phyloP scores from a whole-genome alignment of 2,113 vertebrate species.

The Gambusia holbrooki region DNA sequence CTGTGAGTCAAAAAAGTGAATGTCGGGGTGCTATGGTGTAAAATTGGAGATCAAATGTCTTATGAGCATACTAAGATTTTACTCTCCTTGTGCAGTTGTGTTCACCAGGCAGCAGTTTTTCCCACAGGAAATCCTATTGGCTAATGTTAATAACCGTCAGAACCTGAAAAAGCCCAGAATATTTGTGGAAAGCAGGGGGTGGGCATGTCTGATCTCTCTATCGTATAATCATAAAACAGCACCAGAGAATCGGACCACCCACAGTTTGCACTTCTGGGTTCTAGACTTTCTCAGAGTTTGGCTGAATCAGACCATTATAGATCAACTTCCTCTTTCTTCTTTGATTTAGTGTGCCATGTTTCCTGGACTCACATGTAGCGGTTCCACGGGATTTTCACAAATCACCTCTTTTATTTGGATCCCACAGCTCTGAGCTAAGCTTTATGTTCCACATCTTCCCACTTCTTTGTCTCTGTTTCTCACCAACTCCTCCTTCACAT shows the following conservation, averaged over 20 bases:
- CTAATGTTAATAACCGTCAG: slow-evolving; percentile 21
- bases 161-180: slow-evolving; percentile 34
- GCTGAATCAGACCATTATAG: slow-evolving; percentile 24
- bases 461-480: slow-evolving; percentile 35
- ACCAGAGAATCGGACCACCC: slow-evolving; percentile 37
- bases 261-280: slow-evolving; percentile 23
- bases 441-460: slow-evolving; percentile 46
- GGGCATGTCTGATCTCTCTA: slow-evolving; percentile 49
- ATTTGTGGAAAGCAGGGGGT: slow-evolving; percentile 41
- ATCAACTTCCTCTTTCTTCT: background rate
- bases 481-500: slow-evolving; percentile 30
- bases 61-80: background rate
- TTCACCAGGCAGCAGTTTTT: slow-evolving; percentile 17
- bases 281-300: slow-evolving; percentile 15
- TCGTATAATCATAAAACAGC: slow-evolving; percentile 33
- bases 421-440: slow-evolving; percentile 26
- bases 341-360: slow-evolving; percentile 12
- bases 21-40: too few species aligned
- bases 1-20: too few species aligned
- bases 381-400: background rate
- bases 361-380: slow-evolving; percentile 30
- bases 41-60: too few species aligned
- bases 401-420: background rate
- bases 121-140: background rate
- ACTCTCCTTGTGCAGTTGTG: background rate